phyloP scores from a whole-genome alignment of 2,888 invertebrate species.

The Dolomedes plantarius region DNA sequence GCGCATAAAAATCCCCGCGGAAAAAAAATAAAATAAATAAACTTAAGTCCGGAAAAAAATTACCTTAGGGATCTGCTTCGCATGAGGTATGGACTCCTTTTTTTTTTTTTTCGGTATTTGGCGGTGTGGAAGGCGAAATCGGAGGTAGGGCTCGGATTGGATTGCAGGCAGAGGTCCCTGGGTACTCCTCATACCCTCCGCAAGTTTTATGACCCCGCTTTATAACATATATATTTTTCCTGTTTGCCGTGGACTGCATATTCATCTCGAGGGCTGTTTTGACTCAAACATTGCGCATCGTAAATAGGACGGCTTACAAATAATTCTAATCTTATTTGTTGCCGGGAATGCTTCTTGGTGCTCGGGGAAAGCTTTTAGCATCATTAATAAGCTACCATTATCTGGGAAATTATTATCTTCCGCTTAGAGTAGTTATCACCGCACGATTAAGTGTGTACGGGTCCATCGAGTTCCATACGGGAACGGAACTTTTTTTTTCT shows the following conservation, averaged over 20 bases:
- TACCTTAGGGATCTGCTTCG: not conserved
- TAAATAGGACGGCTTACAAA: too few relatives aligned
- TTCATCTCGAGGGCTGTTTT: not conserved
- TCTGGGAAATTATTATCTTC: too few relatives aligned
- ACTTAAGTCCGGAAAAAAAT: not conserved
- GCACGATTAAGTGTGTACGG: too few relatives aligned
- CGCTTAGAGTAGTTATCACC: too few relatives aligned
- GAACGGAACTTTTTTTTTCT: too few relatives aligned
- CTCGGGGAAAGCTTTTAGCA: too few relatives aligned
- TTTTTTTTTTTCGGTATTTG: constrained; percentile 19
- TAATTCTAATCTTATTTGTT: too few relatives aligned
- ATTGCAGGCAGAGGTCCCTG: not conserved
- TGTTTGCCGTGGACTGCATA: not conserved
- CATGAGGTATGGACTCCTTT: constrained; percentile 21
- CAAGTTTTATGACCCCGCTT: not conserved
- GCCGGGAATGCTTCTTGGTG: too few relatives aligned
- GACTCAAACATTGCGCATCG: too few relatives aligned
- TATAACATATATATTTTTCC: not conserved
- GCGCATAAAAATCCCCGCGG: not conserved
- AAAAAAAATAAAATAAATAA: not conserved
- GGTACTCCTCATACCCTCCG: not conserved
- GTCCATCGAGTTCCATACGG: too few relatives aligned
- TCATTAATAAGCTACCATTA: too few relatives aligned
- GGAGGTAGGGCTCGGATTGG: not conserved
- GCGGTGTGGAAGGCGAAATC: not conserved